Base-by-base conservation (phyloP, 2,888 invertebrate species). In the Argynnis bischoffii region DNA sequence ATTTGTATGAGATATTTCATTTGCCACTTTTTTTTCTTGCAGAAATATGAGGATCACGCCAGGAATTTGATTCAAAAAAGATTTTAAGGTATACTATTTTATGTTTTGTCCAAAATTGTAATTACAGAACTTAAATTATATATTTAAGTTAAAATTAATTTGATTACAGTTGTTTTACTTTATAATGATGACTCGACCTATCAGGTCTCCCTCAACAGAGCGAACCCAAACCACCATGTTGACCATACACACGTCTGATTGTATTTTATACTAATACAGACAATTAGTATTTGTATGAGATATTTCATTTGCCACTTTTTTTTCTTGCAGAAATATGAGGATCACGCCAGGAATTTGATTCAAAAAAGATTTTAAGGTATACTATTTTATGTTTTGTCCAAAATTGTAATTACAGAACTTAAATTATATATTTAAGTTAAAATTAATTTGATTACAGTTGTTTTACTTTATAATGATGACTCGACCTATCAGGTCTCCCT, bases 151-250 rank as follows among this genome's bases (percentile, higher is more conserved):
- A 11, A 41, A 11, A 11, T 8, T 41, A 11, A 8, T 41, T 41
- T 41, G 11, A 41, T 41, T 35, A 35, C 8, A 35, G 3, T 18
- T 51, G 3, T 51, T 35, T 53, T 26, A 41, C 50, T 21, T 41
- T 35, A 55, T 76, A 73, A 87, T 89, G 89, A 89, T 89, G 87
- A 88, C 74, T 67, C 31, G 85, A 88, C 89, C 88, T 81, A 31
- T 90, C 90, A 90, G 90, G 90, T 90, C 90, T 90, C 89, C 89
- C 89, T 90, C 89, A 80, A 75, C 89, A 90, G 90, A 90, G 89
- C n/a, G 89, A 90, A 90, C 89, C 89, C 87, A 86, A 72, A 70
- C 54, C 72, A 83, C 80, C 84, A 80, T 85, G 84, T 83, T 85
- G 83, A 83, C 78, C 73, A 74, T 51, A 57, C 41, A 60, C 56